Base-by-base conservation (phyloP, 2,113 vertebrate genomes). In the Pachycephala philippinensis region DNA sequence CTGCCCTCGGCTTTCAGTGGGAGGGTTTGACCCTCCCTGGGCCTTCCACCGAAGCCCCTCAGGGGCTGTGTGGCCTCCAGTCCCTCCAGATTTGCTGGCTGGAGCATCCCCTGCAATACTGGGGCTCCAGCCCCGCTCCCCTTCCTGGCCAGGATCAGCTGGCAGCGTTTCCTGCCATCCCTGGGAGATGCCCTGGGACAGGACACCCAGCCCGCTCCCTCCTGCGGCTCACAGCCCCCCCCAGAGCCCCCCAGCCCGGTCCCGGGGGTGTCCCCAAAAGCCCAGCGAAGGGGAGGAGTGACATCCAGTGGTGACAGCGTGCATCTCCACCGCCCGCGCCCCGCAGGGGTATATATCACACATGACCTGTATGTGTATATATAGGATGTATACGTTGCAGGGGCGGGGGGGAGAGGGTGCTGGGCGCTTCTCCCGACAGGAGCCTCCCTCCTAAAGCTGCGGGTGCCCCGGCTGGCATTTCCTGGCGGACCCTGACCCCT, bases 371-470 rank as follows among this genome's bases (percentile, higher is more conserved):
- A 90, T 96, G 96, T 97, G 95, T 90, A 96, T 97, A 97, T 97
- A 96, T 96, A 97, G 94, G 96, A 97, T 97, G 96, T 97, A 97
- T 97, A 97, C 97, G 93, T 97, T 97, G 92, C 96, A 97, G 87
- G 88, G 79, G 76, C 15, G 8, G 61, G 86, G 68, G 87, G 69
- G 50, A 19, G 28, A 47, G 76, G 57, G 59, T 84, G 81, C 89
- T 87, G 91, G 59, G 64, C 66, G 23, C 76, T 92, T 69, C 81
- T 57, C 54, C 86, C 61, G 14, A 20, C 64, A 64, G 83, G 63
- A 93, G 84, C 79, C 90, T 86, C 68, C 33, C 31, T 15, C 39
- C 76, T 49, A 56, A 76, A 92, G 44, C 49, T 42, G 35, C 13
- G 71, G 75, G 87, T 64, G 56, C 39, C 80, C 65, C 1, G 1